Base-by-base conservation (phyloP, 2,888 invertebrate genomes). In the Anticlea derivata region DNA sequence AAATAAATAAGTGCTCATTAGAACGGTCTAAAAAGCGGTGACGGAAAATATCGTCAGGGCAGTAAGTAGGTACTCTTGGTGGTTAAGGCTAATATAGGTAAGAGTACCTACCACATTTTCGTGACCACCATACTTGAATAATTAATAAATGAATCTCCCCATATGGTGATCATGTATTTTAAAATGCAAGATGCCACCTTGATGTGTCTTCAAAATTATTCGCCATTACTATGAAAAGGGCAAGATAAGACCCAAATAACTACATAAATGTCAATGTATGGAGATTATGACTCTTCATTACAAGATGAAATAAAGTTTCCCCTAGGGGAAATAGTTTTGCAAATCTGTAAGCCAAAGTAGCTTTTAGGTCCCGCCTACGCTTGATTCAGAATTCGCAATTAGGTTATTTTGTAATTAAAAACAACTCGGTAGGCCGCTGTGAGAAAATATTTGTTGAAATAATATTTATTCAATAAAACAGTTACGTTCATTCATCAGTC, bases 231-330 rank as follows among this genome's bases (percentile, higher is more conserved):
- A 40, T 35, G 43, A 56, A 61, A 66, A 64, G 60, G 61, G 58
- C 60, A 61, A 40, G 50, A 41, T 46, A 12, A 54, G 65, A 59
- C 60, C 48, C 38, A 50, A 65, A 68, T 65, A 58, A 63, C 55
- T 34, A n/a, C n/a, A n/a, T n/a, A 63, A 69, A 70, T 72, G 67
- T 63, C 65, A 72, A 65, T 59, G 60, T 63, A 59, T 51, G 63
- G 17, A 17, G 4, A 17, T 17, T 29, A 33, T 33, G 20, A 22
- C 10, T 34, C 20, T 34, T 33, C 33, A 33, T 34, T 34, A 20
- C 33, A 22, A 31, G n/a, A 34, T 27, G 27, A 10, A 27, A 27
- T 27, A 27, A 4, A 3, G 2, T 27, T 26, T 27, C 3, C 7
- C 26, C n/a, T 2, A 26, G n/a, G 27, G 10, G 4, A 27, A 27